Evolutionary conservation across 2,113 vertebrate genomes (phyloP).

Genomic region (Lanius ludovicianus): DNA sequence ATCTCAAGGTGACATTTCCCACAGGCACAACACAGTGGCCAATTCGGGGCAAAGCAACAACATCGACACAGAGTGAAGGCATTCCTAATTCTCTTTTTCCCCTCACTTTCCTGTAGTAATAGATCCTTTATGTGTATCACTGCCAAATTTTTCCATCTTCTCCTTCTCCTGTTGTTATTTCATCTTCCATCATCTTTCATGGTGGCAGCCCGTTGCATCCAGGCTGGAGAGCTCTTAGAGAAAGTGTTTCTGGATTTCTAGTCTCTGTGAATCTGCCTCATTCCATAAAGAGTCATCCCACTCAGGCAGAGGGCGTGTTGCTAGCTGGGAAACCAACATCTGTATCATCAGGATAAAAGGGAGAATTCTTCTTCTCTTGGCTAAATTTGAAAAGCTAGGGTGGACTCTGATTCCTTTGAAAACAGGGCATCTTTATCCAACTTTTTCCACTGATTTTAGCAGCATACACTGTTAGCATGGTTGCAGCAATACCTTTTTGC

Average conservation of each 20-base stretch:
- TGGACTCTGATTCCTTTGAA: neutral
- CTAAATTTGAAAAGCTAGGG: neutral
- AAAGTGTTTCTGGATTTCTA: neutral
- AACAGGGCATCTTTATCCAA: neutral
- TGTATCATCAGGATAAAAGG: neutral
- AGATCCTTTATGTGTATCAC: neutral
- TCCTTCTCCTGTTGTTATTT: neutral
- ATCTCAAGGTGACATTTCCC: neutral
- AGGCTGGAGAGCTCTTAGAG: neutral
- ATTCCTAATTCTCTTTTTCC: neutral
- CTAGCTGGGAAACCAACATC: neutral
- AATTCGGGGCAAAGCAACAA: neutral
- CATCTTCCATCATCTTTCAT: neutral
- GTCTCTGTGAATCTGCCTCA: neutral
- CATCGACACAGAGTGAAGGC: neutral
- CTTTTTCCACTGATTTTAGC: neutral
- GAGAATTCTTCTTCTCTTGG: neutral
- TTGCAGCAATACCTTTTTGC: neutral
- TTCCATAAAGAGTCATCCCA: neutral
- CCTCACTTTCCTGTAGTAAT: neutral
- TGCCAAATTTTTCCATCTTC: neutral
- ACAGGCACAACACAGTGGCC: accelerated
- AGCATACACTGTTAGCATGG: neutral
- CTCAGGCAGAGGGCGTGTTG: neutral
- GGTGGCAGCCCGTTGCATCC: neutral